Evolutionary conservation across 1,140 invertebrate species (phyloP), one percentile per base, ranked within the genome.

Genomic region (Leucophenga varia): DNA sequence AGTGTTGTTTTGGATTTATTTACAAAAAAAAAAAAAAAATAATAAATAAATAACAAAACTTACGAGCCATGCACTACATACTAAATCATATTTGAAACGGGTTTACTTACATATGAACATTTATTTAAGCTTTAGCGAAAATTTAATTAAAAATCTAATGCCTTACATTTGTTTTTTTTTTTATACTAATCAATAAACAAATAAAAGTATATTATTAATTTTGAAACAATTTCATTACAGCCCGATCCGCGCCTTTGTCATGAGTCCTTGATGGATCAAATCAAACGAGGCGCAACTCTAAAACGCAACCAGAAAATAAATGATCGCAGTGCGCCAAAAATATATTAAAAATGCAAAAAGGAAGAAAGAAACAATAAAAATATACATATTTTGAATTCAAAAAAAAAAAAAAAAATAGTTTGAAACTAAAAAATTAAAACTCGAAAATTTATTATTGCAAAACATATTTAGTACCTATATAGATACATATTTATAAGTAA

Each of bases 211-310:
- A n/a, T n/a, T n/a, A n/a, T n/a, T n/a, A n/a, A n/a, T n/a, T n/a
- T n/a, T n/a, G n/a, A n/a, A n/a, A n/a, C n/a, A n/a, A n/a, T 35
- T 9, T 21, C n/a, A 40, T 77, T 81, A 51, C 73, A 82, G 85
- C 80, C 82, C 77, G 82, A 86, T 84, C 81, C 79, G 61, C 79
- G 80, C 79, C 80, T 84, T 64, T 90, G 82, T 79, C 84, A 82
- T 78, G 86, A 80, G 61, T 88, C 78, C 43, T 77, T 95, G 1
- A 91, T 94, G 90, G 91, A 94, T 79, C 91, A 95, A 64, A 94
- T 95, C 35, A 87, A 91, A 64, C 81, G 86, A 32, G 91, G 91
- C 19, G 90, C 89, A 2, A 85, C 85, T 3, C 74, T 94, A 39
- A 85, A 88, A 84, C 52, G 82, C 80, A 64, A 77, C 34, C 79